These are phyloP conservation scores for Ichneumoninae sp. DNA, from an alignment of 2,888 invertebrate species.

Conservation along the genomic window DNA sequence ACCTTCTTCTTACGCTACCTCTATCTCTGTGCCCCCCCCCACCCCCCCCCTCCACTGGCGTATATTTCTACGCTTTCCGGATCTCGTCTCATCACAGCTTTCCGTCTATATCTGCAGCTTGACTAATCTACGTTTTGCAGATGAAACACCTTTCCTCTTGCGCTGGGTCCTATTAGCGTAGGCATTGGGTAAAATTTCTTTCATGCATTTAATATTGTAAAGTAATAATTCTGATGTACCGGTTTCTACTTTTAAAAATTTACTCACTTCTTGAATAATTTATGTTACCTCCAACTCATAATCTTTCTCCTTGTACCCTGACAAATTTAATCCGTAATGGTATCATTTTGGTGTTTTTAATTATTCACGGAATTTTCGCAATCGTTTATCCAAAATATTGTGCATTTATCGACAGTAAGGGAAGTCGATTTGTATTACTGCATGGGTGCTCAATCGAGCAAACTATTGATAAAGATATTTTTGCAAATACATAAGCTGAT, in stretches of 20 bases:
- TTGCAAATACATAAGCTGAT: too few species aligned
- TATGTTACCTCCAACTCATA: not conserved
- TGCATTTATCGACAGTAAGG: too few species aligned
- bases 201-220: not conserved
- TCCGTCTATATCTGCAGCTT: conserved; percentile 45
- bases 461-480: too few species aligned
- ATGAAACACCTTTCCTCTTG: conserved; percentile 42
- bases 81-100: conserved; percentile 48
- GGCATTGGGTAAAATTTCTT: not conserved
- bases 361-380: not conserved
- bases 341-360: not conserved
- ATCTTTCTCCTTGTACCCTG: not conserved
- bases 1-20: conserved; percentile 46
- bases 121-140: conserved; percentile 54
- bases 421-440: too few species aligned
- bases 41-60: conserved; percentile 45
- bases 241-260: not conserved
- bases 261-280: not conserved
- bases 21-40: conserved; percentile 30
- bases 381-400: too few species aligned
- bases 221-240: not conserved
- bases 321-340: too few species aligned
- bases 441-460: too few species aligned
- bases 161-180: not conserved
- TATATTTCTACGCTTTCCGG: conserved; percentile 41